Conservation (phyloP, 2,888 invertebrate genomes). For the Polydrusus pterygomalis region DNA sequence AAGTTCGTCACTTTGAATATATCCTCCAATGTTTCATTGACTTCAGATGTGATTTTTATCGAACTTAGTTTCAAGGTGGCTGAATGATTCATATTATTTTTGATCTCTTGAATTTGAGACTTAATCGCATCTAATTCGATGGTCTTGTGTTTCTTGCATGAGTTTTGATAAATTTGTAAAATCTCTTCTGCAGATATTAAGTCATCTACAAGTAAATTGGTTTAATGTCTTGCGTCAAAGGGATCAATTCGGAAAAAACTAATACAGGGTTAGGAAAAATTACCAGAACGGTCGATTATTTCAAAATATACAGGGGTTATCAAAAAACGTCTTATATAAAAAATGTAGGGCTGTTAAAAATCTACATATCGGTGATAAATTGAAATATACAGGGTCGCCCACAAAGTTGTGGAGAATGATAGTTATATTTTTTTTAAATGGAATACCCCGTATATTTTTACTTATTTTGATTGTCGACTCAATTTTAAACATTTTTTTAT, state of each 20-base stretch:
- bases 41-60: slow-evolving; percentile 66
- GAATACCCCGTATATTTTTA: no score
- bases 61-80: slow-evolving; percentile 65
- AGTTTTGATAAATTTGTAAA: slow-evolving; percentile 62
- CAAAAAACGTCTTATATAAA: no score
- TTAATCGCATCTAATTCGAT: slow-evolving; percentile 65
- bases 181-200: slow-evolving; percentile 61
- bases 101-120: slow-evolving; percentile 64
- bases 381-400: no score
- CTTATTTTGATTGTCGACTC: no score
- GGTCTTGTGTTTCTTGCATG: slow-evolving; percentile 65
- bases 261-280: no score
- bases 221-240: neutral
- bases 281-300: no score
- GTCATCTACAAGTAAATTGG: slow-evolving; percentile 50
- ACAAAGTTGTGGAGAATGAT: no score
- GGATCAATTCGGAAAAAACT: neutral
- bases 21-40: slow-evolving; percentile 68
- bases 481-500: no score
- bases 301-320: no score
- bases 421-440: no score
- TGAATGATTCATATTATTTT: slow-evolving; percentile 68
- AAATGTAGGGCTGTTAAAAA: no score
- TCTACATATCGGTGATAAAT: no score
- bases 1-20: slow-evolving; percentile 68